phyloP scores from a whole-genome alignment of 2,113 vertebrate species.

The Eretmochelys imbricata region DNA sequence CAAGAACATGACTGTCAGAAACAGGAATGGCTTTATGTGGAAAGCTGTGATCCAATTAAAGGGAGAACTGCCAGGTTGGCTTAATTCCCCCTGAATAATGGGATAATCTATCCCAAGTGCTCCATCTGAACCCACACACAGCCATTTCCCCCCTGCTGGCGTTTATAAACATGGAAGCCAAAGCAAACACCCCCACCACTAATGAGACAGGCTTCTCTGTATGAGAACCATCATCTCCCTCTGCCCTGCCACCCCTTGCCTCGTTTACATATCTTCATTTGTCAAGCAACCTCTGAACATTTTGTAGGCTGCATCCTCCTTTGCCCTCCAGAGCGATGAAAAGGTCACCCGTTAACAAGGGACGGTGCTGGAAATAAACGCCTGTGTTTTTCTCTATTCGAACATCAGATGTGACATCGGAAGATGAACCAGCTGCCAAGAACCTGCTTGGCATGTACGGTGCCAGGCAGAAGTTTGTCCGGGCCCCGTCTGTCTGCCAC shows the following conservation, averaged over 20 bases:
- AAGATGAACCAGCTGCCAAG: constrained; percentile 39
- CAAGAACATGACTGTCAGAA: neutral
- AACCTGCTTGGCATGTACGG: neutral
- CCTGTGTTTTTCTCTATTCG: neutral
- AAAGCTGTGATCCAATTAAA: neutral
- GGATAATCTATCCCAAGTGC: neutral
- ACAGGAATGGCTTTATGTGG: neutral
- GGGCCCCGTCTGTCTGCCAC: neutral
- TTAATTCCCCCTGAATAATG: neutral
- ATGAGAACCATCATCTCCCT: neutral
- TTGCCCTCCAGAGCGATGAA: constrained; percentile 21
- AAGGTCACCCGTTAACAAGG: constrained; percentile 45
- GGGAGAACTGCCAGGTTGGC: neutral
- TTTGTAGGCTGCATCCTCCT: neutral
- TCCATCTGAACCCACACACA: accelerated
- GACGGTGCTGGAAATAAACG: neutral
- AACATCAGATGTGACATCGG: neutral
- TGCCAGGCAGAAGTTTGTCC: neutral
- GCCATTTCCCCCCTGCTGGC: neutral
- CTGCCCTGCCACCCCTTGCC: neutral
- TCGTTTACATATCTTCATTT: constrained; percentile 19
- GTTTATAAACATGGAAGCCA: neutral
- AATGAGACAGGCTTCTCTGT: neutral
- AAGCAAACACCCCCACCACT: neutral
- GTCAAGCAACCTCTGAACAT: neutral